Percentiles rank a stretch among this genome's conserved stretches.
phyloP scores from a whole-genome alignment of 2,888 invertebrate genomes.

The Terebella lapidaria region DNA sequence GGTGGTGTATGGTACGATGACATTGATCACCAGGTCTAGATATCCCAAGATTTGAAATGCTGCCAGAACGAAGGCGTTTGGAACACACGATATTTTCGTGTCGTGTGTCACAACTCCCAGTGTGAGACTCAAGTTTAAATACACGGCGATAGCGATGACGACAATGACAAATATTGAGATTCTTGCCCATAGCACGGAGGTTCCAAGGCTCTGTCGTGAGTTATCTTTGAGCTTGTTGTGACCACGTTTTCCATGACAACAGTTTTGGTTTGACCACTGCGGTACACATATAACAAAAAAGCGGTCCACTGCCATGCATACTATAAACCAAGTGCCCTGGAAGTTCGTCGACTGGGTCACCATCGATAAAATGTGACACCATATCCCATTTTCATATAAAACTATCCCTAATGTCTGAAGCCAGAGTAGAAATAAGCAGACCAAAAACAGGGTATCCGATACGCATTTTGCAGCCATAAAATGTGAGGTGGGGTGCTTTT shows the following conservation, averaged over 20 bases:
- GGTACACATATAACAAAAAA: slow-evolving; percentile 1
- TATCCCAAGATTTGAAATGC: slow-evolving; percentile 1
- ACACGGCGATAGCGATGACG: background rate
- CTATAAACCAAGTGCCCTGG: slow-evolving; percentile 1
- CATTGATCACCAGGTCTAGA: slow-evolving; percentile 2
- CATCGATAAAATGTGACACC: slow-evolving; percentile 1
- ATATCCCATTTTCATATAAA: background rate
- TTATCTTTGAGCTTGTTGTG: background rate
- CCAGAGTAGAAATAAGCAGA: slow-evolving; percentile 4
- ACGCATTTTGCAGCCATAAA: background rate
- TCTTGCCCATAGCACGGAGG: background rate
- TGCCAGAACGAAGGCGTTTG: background rate
- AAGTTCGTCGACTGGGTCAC: slow-evolving; percentile 1
- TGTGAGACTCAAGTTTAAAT: background rate
- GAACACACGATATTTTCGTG: background rate
- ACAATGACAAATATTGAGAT: background rate
- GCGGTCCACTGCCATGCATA: background rate
- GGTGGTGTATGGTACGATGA: slow-evolving; percentile 3
- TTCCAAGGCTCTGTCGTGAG: background rate
- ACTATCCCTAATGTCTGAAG: background rate
- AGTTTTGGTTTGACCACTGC: background rate
- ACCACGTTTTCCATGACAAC: background rate
- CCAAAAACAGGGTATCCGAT: background rate
- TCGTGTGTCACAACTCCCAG: background rate
- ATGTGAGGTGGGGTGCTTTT: background rate